Evolutionary conservation across 92 coral and sea anemone genomes (phyloP).

Genomic region (Parazoanthus swiftii): DNA sequence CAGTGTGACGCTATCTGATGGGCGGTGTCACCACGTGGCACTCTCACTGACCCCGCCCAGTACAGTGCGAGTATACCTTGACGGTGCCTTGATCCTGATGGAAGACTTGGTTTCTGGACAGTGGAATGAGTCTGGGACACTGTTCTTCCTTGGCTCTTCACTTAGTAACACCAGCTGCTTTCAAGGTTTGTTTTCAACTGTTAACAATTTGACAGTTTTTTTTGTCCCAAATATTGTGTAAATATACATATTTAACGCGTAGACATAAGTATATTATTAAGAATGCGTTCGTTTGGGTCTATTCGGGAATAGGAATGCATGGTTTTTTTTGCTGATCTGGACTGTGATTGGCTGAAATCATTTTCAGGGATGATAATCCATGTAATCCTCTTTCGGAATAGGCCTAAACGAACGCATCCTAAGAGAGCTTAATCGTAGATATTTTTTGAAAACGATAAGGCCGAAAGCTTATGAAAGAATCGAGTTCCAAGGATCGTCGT

Average conservation of each 20-base stretch:
- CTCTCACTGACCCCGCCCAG: slow-evolving; percentile 35
- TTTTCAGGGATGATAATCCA: no score
- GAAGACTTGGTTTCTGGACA: neutral
- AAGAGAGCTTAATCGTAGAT: no score
- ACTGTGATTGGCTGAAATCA: no score
- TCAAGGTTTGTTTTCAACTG: slow-evolving; percentile 16
- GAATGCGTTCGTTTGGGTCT: no score
- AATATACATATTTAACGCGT: neutral
- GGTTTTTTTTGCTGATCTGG: no score
- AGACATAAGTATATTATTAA: neutral
- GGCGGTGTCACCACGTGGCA: slow-evolving; percentile 55
- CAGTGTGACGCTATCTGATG: slow-evolving; percentile 39
- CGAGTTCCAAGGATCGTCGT: no score
- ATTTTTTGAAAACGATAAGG: no score
- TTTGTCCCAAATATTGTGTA: neutral
- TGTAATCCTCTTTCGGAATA: no score
- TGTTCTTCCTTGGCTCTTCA: slow-evolving; percentile 14
- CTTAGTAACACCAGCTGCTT: neutral
- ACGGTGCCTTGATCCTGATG: slow-evolving; percentile 29
- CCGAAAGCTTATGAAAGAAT: no score
- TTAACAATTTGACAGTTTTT: neutral
- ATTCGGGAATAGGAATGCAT: no score
- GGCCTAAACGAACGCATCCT: no score
- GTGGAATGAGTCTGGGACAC: neutral
- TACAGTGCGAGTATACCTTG: slow-evolving; percentile 37